These are phyloP conservation scores for Chaetodon auriga DNA, from an alignment of 2,113 vertebrate genomes.

Conservation along the genomic window DNA sequence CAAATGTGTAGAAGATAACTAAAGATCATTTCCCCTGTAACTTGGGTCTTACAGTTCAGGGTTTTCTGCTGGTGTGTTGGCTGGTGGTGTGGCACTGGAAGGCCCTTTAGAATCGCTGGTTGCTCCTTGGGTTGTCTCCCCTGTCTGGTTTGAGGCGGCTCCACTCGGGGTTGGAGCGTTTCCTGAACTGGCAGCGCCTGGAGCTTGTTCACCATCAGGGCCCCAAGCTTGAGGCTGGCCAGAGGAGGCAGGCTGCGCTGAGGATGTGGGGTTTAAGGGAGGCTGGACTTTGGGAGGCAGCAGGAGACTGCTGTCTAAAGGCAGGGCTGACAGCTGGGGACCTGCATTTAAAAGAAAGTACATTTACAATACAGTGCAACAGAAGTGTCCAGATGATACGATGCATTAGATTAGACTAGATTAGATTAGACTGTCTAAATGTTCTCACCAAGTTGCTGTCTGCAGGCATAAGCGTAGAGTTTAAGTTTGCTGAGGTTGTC, in stretches of 20 bases:
- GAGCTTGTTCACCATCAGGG: slow-evolving; percentile 80
- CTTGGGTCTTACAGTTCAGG: slow-evolving; percentile 77
- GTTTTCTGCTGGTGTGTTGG: slow-evolving; percentile 75
- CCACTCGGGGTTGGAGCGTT: slow-evolving; percentile 76
- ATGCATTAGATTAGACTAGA: not conserved
- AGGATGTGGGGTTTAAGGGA: slow-evolving; percentile 68
- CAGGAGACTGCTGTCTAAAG: slow-evolving; percentile 93
- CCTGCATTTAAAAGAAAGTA: slow-evolving; percentile 77
- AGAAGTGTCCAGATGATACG: not conserved
- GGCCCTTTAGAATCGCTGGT: slow-evolving; percentile 83
- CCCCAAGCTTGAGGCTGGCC: slow-evolving; percentile 69
- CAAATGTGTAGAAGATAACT: not conserved
- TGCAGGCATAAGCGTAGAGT: slow-evolving; percentile 94
- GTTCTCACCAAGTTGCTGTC: slow-evolving; percentile 91
- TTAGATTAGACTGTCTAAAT: not conserved
- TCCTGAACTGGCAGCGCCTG: slow-evolving; percentile 75
- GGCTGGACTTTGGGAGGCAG: slow-evolving; percentile 89
- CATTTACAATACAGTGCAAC: not conserved
- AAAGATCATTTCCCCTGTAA: not conserved
- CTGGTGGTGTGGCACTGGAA: slow-evolving; percentile 81
- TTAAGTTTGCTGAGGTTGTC: slow-evolving; percentile 96
- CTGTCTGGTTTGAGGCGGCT: slow-evolving; percentile 72
- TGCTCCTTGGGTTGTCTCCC: slow-evolving; percentile 83
- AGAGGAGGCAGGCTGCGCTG: slow-evolving; percentile 77
- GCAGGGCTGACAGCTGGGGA: slow-evolving; percentile 92